phyloP scores from a whole-genome alignment of 2,113 vertebrate species.

The Guaruba guarouba region DNA sequence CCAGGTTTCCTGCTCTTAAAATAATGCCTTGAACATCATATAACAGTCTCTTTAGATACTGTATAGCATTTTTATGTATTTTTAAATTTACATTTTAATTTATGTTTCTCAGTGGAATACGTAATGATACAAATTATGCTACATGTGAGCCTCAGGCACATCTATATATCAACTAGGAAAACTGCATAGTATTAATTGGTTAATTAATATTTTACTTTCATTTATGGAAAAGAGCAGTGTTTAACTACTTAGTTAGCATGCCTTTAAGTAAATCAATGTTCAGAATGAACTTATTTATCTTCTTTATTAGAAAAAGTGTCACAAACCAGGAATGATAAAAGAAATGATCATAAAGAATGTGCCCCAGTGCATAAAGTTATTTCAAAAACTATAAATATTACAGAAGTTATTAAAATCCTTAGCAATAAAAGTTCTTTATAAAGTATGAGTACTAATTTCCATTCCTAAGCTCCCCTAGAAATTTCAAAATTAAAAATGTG shows the following conservation, averaged over 20 bases:
- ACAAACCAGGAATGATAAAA: slow-evolving; percentile 27
- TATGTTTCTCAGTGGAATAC: slow-evolving; percentile 1
- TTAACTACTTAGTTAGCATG: slow-evolving; percentile 59
- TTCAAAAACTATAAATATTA: slow-evolving; percentile 54
- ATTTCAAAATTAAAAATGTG: neutral
- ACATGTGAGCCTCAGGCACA: neutral
- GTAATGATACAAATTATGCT: slow-evolving; percentile 10
- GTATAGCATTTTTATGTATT: neutral
- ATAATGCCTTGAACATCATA: neutral
- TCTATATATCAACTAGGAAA: slow-evolving; percentile 3
- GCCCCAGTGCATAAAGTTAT: neutral
- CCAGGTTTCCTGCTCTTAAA: neutral
- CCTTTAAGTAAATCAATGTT: slow-evolving; percentile 64
- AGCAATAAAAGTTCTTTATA: slow-evolving; percentile 8
- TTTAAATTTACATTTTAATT: slow-evolving; percentile 25
- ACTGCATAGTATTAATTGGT: slow-evolving; percentile 42
- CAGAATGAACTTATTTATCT: slow-evolving; percentile 46
- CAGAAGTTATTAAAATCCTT: slow-evolving; percentile 27
- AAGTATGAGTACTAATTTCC: neutral
- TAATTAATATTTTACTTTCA: slow-evolving; percentile 64
- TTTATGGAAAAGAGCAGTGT: slow-evolving; percentile 39
- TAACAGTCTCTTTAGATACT: neutral
- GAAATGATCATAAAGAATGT: slow-evolving; percentile 29
- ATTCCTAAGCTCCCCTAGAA: neutral
- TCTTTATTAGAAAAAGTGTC: slow-evolving; percentile 28